Evolutionary conservation across 2,888 invertebrate genomes (phyloP).

Genomic region (Bellardia pandia): DNA sequence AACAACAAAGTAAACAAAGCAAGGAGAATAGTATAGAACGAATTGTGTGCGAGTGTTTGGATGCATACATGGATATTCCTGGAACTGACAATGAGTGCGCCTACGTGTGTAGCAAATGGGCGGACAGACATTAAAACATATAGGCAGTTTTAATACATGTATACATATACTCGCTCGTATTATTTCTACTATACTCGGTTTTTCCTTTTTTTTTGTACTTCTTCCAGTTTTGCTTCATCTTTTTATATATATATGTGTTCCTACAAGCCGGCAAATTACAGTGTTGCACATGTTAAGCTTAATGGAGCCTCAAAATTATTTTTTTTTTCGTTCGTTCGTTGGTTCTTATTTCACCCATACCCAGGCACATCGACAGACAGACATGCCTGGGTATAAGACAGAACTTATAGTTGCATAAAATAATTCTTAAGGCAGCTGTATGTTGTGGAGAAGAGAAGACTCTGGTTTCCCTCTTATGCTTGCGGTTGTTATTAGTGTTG

Average conservation of each 20-base stretch:
- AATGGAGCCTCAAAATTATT: conserved; percentile 67
- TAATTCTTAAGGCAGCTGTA: conserved; percentile 59
- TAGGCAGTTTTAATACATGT: conserved; percentile 38
- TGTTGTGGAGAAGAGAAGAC: conserved; percentile 18
- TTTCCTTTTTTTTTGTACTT: not conserved
- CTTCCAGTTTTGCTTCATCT: conserved; percentile 18
- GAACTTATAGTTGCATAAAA: conserved; percentile 41
- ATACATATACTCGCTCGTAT: not conserved
- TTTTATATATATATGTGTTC: conserved; percentile 6
- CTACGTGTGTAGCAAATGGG: conserved; percentile 73
- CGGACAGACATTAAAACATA: conserved; percentile 63
- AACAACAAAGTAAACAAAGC: conserved; percentile 25
- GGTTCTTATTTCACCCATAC: not conserved
- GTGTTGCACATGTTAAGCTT: conserved; percentile 74
- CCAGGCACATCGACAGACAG: not conserved
- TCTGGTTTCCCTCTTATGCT: conserved; percentile 14
- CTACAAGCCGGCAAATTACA: conserved; percentile 72
- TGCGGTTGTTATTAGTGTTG: not conserved
- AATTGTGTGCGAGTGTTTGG: conserved; percentile 41
- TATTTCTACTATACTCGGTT: not conserved
- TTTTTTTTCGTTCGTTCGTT: not conserved
- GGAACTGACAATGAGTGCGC: conserved; percentile 74
- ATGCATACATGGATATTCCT: conserved; percentile 66
- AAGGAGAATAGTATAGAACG: conserved; percentile 37
- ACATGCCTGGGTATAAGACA: too few species aligned